A percentile compares a stretch with the other conserved stretches of the same genome.
Evolutionary conservation across 2,888 invertebrate species (phyloP).

Genomic region (Oxycera nigricornis): DNA sequence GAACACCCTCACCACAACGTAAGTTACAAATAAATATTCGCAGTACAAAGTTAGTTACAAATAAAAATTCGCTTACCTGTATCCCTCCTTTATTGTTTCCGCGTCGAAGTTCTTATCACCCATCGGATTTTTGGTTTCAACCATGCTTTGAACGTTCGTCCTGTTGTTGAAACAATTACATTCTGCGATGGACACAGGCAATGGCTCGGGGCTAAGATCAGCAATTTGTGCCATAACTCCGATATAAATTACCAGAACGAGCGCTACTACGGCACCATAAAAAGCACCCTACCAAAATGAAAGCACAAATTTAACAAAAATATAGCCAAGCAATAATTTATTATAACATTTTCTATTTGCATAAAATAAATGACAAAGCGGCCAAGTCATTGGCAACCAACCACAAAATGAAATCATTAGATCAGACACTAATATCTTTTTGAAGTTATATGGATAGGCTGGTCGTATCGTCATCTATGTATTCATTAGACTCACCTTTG

Average conservation of each 20-base stretch:
- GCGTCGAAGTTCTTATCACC: neutral
- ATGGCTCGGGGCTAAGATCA: slow-evolving; percentile 51
- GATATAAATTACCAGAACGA: slow-evolving; percentile 59
- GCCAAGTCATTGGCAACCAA: neutral
- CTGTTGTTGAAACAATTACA: slow-evolving; percentile 56
- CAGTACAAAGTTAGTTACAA: neutral
- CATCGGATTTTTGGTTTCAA: neutral
- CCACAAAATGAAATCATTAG: neutral
- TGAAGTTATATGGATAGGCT: neutral
- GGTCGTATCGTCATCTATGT: neutral
- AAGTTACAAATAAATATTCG: neutral
- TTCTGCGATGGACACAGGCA: slow-evolving; percentile 54
- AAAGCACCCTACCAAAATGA: slow-evolving; percentile 55
- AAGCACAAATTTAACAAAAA: neutral
- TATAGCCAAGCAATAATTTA: slow-evolving; percentile 1
- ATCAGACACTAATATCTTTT: neutral
- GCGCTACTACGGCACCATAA: slow-evolving; percentile 58
- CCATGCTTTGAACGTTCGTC: neutral
- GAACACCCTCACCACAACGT: neutral
- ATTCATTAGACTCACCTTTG: slow-evolving; percentile 66
- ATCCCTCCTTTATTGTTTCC: neutral
- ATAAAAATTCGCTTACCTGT: neutral
- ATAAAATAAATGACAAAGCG: neutral
- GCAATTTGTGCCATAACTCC: slow-evolving; percentile 59
- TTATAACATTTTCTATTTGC: neutral